phyloP scores from a whole-genome alignment of 2,888 invertebrate species.

The Limenitis camilla region DNA sequence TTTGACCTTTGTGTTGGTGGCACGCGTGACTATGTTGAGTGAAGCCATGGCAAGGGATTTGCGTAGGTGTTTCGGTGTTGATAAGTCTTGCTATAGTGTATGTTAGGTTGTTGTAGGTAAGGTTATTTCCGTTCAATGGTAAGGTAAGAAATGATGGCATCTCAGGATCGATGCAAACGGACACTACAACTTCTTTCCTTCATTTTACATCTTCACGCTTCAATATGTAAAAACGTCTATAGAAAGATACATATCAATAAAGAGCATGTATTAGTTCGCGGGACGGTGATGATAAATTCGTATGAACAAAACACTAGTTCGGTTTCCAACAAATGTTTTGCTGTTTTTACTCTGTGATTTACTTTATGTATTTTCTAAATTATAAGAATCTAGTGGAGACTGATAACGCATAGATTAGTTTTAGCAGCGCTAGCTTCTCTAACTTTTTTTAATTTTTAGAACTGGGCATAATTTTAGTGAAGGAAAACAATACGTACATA shows the following conservation, averaged over 20 bases:
- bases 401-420: constrained; percentile 74
- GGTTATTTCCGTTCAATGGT: constrained; percentile 60
- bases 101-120: constrained; percentile 61
- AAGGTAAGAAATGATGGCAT: constrained; percentile 64
- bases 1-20: constrained; percentile 20
- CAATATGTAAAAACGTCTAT: constrained; percentile 50
- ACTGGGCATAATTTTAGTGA: constrained; percentile 52
- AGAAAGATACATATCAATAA: constrained; percentile 72
- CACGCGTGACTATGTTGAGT: constrained; percentile 22
- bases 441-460: constrained; percentile 57
- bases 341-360: constrained; percentile 73
- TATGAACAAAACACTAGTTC: constrained; percentile 51
- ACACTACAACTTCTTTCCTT: constrained; percentile 53
- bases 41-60: constrained; percentile 34
- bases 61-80: constrained; percentile 47
- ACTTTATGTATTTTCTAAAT: constrained; percentile 73
- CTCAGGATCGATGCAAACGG: constrained; percentile 64
- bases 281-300: constrained; percentile 45
- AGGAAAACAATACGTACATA: constrained; percentile 44
- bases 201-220: constrained; percentile 49
- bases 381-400: constrained; percentile 74
- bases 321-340: constrained; percentile 62
- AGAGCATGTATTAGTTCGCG: constrained; percentile 54
- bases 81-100: constrained; percentile 56
- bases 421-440: constrained; percentile 74